Evolutionary conservation across 1,140 invertebrate species (phyloP).

Genomic region (Meteorus sp.): DNA sequence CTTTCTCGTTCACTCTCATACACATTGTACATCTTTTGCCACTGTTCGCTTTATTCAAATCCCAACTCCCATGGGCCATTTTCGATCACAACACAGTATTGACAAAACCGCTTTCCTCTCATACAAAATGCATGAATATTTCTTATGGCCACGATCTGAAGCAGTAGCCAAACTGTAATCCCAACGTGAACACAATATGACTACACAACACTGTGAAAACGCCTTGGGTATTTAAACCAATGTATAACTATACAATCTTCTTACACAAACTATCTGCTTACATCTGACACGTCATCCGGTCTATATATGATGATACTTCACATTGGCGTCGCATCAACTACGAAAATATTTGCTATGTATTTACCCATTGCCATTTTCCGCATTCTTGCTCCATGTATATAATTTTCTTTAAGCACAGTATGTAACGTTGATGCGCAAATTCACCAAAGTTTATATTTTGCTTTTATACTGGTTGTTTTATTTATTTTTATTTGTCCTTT

Average conservation of each 20-base stretch:
- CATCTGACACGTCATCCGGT: neutral
- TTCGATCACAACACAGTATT: constrained; percentile 50
- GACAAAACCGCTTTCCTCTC: constrained; percentile 47
- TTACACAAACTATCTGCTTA: neutral
- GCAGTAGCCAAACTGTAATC: constrained; percentile 29
- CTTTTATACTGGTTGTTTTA: neutral
- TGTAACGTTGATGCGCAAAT: neutral
- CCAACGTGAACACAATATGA: constrained; percentile 12
- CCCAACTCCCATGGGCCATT: constrained; percentile 47
- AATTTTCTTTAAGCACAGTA: too few species aligned
- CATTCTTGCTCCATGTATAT: constrained; percentile 3
- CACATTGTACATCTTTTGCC: too few species aligned
- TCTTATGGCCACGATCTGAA: constrained; percentile 28
- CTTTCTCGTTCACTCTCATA: too few species aligned
- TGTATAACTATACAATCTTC: neutral
- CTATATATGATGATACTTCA: neutral
- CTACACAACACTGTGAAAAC: constrained; percentile 6
- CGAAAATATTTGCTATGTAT: neutral
- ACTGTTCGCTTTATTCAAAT: constrained; percentile 46
- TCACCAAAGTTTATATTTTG: constrained; percentile 14
- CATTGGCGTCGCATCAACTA: too few species aligned
- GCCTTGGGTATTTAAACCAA: constrained; percentile 21
- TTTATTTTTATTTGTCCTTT: neutral
- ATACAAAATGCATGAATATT: constrained; percentile 46
- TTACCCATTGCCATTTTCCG: constrained; percentile 9